Conservation (phyloP, 1,140 invertebrate genomes). For the Agraylea sexmaculata region DNA sequence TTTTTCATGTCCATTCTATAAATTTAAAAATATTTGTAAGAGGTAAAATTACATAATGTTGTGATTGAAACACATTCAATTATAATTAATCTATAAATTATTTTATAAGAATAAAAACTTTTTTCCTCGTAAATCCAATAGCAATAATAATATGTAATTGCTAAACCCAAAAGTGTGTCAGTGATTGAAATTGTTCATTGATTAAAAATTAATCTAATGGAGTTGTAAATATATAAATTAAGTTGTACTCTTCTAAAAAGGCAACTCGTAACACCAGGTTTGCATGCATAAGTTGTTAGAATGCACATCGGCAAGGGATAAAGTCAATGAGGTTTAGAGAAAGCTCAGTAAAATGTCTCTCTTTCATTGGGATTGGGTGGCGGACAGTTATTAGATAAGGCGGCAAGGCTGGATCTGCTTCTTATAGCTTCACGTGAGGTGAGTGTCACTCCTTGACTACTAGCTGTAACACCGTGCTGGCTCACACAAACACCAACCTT, state of each 20-base stretch:
- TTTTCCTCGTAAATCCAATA: too few species aligned
- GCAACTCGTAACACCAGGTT: background rate
- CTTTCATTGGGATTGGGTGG: conserved; percentile 8
- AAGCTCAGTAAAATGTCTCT: conserved; percentile 19
- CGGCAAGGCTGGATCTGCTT: too few species aligned
- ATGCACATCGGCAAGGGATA: conserved; percentile 2
- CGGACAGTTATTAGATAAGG: conserved; percentile 13
- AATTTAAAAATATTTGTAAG: too few species aligned
- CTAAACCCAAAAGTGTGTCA: too few species aligned
- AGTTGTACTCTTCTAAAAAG: background rate
- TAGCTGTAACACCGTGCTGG: conserved; percentile 33
- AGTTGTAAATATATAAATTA: background rate
- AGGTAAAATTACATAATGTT: too few species aligned
- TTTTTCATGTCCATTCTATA: too few species aligned
- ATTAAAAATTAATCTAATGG: background rate
- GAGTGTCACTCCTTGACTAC: conserved; percentile 28
- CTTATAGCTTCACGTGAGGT: conserved; percentile 13
- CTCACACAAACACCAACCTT: conserved; percentile 49
- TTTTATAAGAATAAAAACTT: too few species aligned
- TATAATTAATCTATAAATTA: too few species aligned
- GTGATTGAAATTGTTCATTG: background rate
- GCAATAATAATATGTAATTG: too few species aligned
- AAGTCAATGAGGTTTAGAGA: conserved; percentile 4
- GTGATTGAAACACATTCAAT: too few species aligned
- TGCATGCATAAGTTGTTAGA: background rate